Evolutionary conservation across 2,113 vertebrate species (phyloP), one percentile per base, ranked within the genome.

Genomic region (Protomyctophum bolini): DNA sequence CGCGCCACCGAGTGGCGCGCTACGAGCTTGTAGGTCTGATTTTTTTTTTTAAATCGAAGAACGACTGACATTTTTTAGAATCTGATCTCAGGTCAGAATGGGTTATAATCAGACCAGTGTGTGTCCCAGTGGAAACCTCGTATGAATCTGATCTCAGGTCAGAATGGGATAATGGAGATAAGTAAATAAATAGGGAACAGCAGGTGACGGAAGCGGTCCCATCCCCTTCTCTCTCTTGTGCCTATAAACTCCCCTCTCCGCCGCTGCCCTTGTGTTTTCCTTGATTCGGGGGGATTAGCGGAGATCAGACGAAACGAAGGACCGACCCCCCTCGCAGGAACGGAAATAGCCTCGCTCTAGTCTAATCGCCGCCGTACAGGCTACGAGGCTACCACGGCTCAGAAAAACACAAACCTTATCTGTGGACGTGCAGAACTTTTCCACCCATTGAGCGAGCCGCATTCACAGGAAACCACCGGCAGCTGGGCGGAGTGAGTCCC

Each of bases 1-100:
- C 21, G 21, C 21, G 21, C 73, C 75, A 68, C 72, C 73, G 78
- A 74, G 60, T 41, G 33, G 11, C 46, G n/a, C n/a, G n/a, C n/a
- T n/a, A n/a, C n/a, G n/a, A n/a, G 21, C 21, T 21, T 21, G 21
- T 21, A 21, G 21, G 21, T 21, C 21, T 21, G 21, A 1, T 21
- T 1, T 21, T 21, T 21, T 21, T 21, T 21, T 21, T 21, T 21
- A 21, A 21, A 21, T 21, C 21, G 21, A 21, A 21, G 21, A 21
- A 21, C 21, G 21, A 21, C 21, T 21, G 21, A 21, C 21, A 21
- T 21, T 21, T 21, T 21, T 21, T 21, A 21, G 21, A 21, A 21
- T 21, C 21, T 21, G 21, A 21, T 21, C 21, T 21, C 21, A 21
- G 21, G 21, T 21, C 21, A 21, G 2, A 21, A 21, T 21, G 21